Evolutionary conservation across 2,797 vertebrate species (phyloP), one percentile per base, ranked within the genome.

Genomic region (Salarias fasciatus): DNA sequence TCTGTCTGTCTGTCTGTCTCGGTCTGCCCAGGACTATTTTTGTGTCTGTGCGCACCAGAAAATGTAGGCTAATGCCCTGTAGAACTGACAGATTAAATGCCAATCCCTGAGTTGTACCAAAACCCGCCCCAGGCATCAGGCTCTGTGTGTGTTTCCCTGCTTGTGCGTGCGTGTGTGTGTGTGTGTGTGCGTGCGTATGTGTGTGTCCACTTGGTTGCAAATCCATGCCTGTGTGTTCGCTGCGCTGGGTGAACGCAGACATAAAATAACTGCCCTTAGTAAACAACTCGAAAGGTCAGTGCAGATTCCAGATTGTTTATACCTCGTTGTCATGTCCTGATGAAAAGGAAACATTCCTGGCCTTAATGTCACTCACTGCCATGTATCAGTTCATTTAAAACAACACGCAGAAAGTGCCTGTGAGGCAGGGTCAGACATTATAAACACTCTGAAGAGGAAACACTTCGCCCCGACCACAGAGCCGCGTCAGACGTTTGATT

Each of bases 51-150:
- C 77, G 64, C 58, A 79, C 52, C 71, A 80, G 51, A 66, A 84
- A 90, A 91, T 88, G 83, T 88, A 91, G 90, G 87, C 83, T 88
- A 89, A 90, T 86, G 84, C 86, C 86, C 76, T 79, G 68, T 49
- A 86, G 83, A 83, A 77, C 69, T 83, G 71, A 88, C 80, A 85
- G 86, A 90, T 87, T 89, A 90, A 89, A 86, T 88, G 86, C 84
- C 85, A 92, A 90, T 91, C 88, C 81, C 82, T 74, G 60, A 63
- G 63, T 81, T 86, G 80, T 52, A 88, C 73, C 72, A 80, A 83
- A 85, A 90, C 69, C 80, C 76, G 83, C 89, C 85, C 37, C 15
- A 46, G 82, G 87, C 85, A 80, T 53, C 54, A 48, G 52, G 42
- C 59, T 60, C 11, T 53, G 38, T 53, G 28, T 33, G 42, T 45